Percentiles rank a stretch among this genome's conserved stretches.
Evolutionary conservation across 2,113 vertebrate genomes (phyloP).

Genomic region (Campylomormyrus numenius): DNA sequence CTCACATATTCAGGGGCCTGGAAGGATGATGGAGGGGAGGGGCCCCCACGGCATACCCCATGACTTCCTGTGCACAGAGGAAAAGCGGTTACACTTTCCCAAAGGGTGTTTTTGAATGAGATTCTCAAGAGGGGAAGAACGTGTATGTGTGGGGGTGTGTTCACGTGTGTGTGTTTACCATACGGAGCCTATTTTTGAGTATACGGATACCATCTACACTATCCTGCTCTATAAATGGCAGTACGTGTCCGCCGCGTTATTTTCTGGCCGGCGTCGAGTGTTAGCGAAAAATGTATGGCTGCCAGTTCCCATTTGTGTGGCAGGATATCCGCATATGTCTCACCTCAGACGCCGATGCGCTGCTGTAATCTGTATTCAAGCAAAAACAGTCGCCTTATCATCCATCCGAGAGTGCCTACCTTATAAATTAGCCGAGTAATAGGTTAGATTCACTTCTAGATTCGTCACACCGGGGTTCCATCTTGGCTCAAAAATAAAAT

Average conservation of each 20-base stretch:
- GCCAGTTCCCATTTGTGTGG: background rate
- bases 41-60: background rate
- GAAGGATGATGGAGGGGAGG: background rate
- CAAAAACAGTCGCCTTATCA: conserved; percentile 1
- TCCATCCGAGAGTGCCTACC: background rate
- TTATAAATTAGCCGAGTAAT: background rate
- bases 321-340: background rate
- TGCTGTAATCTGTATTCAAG: background rate
- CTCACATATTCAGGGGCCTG: background rate
- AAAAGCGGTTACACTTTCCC: background rate
- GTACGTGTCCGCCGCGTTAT: background rate
- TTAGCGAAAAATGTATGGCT: background rate
- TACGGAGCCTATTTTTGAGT: background rate
- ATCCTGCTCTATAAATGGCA: background rate
- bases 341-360: background rate
- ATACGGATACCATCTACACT: background rate
- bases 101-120: background rate
- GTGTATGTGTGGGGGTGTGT: background rate
- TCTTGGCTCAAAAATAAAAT: background rate
- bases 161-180: background rate
- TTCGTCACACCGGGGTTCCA: background rate
- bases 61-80: background rate
- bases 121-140: background rate
- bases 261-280: background rate
- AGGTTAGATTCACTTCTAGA: background rate